Base-by-base conservation (phyloP, 2,888 invertebrate species). In the Sympetrum striolatum region DNA sequence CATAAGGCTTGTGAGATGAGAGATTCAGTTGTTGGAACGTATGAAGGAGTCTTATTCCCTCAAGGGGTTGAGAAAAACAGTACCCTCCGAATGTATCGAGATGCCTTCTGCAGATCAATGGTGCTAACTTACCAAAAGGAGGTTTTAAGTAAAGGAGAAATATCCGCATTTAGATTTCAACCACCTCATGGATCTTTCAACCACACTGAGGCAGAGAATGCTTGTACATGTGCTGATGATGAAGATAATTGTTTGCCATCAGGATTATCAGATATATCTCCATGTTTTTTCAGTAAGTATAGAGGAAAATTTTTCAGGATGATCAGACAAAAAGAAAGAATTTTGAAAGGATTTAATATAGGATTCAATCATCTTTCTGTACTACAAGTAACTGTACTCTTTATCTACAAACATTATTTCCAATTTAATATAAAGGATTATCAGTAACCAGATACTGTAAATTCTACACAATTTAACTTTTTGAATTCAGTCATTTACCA, bases 31-130 rank as follows among this genome's bases (percentile, higher is more conserved):
- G 95, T 95, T 92, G 96, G 97, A 31, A 93, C 95, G 0, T 96
- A 96, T 91, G 98, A 98, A 93, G 98, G 97, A 0, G 95, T 96
- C 0, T 93, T 96, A 1, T 97, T 97, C 92, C 97, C 97, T 0
- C 93, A 95, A 37, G 37, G 60, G 25, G 14, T 86, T 25, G 86
- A 37, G 22, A 86, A n/a, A 86, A 64, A 86, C 53, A 94, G 94
- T 0, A 93, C 93, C 0, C 94, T 98, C 91, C 94, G 95, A 25
- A 93, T 97, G 12, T 98, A 96, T 93, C 95, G 97, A 39, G 96
- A 96, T 92, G 96, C 97, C 0, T 96, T 98, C 92, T 98, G 98
- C 93, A 95, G 97, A 81, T 95, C 96, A 0, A 92, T 97, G 73
- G 96, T 95, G 0, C 93, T 96, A 80, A 93, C 93, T 0, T 96